Evolutionary conservation across 2,113 vertebrate species (phyloP).

Genomic region (Fregetta grallaria): DNA sequence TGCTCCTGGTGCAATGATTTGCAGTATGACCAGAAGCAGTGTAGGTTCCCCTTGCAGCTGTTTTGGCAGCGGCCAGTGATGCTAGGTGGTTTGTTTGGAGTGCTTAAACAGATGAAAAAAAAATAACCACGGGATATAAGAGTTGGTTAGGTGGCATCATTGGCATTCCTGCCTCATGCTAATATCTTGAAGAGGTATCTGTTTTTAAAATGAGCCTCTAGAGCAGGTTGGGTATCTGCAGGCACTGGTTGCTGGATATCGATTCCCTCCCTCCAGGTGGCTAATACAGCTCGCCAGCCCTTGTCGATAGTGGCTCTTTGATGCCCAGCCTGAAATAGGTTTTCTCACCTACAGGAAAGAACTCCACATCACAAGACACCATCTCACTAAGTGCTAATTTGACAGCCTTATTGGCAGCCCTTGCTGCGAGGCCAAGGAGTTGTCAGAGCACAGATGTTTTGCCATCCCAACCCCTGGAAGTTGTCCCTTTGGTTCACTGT

Average conservation of each 20-base stretch:
- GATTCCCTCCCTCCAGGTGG: background rate
- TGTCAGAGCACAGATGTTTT: background rate
- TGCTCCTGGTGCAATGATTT: background rate
- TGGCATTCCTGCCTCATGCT: background rate
- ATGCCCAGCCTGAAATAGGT: background rate
- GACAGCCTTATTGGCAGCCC: background rate
- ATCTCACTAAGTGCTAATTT: background rate
- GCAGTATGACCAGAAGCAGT: background rate
- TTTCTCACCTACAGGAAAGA: background rate
- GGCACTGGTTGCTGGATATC: background rate
- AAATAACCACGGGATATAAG: background rate
- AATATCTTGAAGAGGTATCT: background rate
- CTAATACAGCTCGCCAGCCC: background rate
- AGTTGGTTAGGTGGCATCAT: background rate
- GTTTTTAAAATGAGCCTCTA: background rate
- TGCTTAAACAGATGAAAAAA: background rate
- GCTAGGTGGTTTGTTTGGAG: background rate
- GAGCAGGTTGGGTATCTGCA: background rate
- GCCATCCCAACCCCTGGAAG: background rate
- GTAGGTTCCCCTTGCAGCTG: background rate
- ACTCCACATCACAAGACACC: background rate
- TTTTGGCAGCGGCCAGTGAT: background rate
- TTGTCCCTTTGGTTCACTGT: background rate
- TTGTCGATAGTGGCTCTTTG: background rate
- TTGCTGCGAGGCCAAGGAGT: background rate